Percentiles rank a stretch among this genome's conserved stretches.
phyloP scores from a whole-genome alignment of 2,113 vertebrate species.

The Albula goreensis region DNA sequence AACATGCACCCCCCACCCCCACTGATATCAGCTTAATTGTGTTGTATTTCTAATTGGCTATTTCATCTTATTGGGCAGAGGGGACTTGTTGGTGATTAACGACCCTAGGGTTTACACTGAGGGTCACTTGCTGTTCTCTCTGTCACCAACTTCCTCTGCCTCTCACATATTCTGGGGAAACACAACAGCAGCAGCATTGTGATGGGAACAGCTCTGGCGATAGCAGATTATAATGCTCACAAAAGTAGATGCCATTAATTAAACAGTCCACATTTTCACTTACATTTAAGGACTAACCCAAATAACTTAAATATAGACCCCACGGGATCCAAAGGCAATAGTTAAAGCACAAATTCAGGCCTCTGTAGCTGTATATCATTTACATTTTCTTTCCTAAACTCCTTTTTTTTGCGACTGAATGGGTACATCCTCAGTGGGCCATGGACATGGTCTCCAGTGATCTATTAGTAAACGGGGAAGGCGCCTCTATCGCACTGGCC shows the following conservation, averaged over 20 bases:
- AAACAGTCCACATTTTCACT: too few species aligned
- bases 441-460: slow-evolving; percentile 69
- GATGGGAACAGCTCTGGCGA: slow-evolving; percentile 37
- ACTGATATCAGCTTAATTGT: slow-evolving; percentile 60
- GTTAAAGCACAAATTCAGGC: too few species aligned
- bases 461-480: slow-evolving; percentile 79
- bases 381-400: too few species aligned
- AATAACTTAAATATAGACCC: too few species aligned
- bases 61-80: slow-evolving; percentile 62
- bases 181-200: not conserved
- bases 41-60: slow-evolving; percentile 67
- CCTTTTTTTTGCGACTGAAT: not conserved
- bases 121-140: not conserved
- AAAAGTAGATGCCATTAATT: too few species aligned
- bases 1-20: slow-evolving; percentile 37
- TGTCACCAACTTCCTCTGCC: not conserved
- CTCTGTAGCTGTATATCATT: too few species aligned
- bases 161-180: not conserved
- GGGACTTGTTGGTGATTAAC: slow-evolving; percentile 27
- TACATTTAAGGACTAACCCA: too few species aligned
- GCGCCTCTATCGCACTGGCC: slow-evolving; percentile 64
- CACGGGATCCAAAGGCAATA: too few species aligned
- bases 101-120: not conserved
- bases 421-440: slow-evolving; percentile 56
- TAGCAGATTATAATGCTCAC: too few species aligned